Percentiles rank a stretch among this genome's conserved stretches.
Conservation (phyloP, 1,140 invertebrate species). For the Drosophila takahashii region DNA sequence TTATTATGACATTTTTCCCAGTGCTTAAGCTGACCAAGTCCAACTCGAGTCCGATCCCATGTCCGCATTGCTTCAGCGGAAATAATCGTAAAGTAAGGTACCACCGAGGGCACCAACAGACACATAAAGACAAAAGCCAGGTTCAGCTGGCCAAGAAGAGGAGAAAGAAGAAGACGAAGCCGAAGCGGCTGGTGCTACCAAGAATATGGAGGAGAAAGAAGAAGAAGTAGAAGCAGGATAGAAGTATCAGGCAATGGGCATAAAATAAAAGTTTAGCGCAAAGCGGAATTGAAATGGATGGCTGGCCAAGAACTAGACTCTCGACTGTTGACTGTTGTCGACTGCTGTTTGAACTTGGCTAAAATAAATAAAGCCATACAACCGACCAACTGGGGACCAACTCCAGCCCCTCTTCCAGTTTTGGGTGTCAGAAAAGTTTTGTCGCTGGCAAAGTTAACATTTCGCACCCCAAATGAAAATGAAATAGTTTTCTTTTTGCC, state of each 20-base stretch:
- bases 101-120: conserved; percentile 45
- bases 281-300: conserved; percentile 73
- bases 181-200: conserved; percentile 26
- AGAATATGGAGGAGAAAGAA: conserved; percentile 5
- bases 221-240: conserved; percentile 13
- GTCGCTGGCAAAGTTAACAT: conserved; percentile 54
- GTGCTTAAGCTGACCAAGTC: conserved; percentile 35
- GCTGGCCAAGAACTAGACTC: conserved; percentile 65
- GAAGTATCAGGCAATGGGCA: conserved; percentile 57
- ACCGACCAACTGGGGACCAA: conserved; percentile 52
- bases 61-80: conserved; percentile 75
- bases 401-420: conserved; percentile 34
- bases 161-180: conserved; percentile 11
- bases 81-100: conserved; percentile 82
- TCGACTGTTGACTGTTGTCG: conserved; percentile 50
- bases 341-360: conserved; percentile 75
- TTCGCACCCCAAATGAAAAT: conserved; percentile 63
- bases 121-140: conserved; percentile 49
- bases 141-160: conserved; percentile 42
- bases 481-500: conserved; percentile 64
- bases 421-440: conserved; percentile 71
- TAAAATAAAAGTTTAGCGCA: conserved; percentile 78
- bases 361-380: conserved; percentile 82
- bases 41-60: conserved; percentile 45
- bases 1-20: neutral